Conservation (phyloP, 1,140 invertebrate species). For the Latrodectus geometricus region DNA sequence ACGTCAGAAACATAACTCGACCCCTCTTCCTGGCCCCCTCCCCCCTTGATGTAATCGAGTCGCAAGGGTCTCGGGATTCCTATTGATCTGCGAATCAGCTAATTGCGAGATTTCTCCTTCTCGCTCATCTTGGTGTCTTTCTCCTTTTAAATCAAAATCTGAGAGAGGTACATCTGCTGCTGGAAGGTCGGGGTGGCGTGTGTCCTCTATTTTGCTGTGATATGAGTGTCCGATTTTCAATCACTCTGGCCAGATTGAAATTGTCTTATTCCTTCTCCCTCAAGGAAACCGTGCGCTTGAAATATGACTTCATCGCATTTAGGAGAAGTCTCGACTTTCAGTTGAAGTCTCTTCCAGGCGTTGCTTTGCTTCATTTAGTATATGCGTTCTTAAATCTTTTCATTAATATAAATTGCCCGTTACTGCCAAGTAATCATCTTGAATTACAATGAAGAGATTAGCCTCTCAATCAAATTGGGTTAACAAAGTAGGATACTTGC, state of each 20-base stretch:
- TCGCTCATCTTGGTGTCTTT: background rate
- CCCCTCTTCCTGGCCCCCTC: background rate
- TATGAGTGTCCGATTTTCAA: background rate
- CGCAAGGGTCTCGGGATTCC: background rate
- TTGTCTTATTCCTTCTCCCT: too few relatives aligned
- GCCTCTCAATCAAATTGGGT: too few relatives aligned
- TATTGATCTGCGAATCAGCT: constrained; percentile 12
- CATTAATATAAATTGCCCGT: too few relatives aligned
- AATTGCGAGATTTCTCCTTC: constrained; percentile 17
- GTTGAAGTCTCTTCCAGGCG: too few relatives aligned
- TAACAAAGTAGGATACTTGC: too few relatives aligned
- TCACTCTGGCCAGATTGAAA: background rate
- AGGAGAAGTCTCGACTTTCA: too few relatives aligned
- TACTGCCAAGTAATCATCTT: too few relatives aligned
- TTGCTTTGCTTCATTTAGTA: too few relatives aligned
- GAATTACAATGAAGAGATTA: too few relatives aligned
- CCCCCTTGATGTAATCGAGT: constrained; percentile 3
- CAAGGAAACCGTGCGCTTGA: too few relatives aligned
- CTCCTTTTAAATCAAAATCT: background rate
- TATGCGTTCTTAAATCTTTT: too few relatives aligned
- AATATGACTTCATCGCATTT: too few relatives aligned
- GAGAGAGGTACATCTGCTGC: background rate
- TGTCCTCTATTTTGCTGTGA: background rate
- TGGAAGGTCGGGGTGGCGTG: background rate
- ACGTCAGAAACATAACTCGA: constrained; percentile 49